These are phyloP conservation scores for Cephonodes hylas DNA, from an alignment of 2,888 invertebrate genomes.

Conservation along the genomic window DNA sequence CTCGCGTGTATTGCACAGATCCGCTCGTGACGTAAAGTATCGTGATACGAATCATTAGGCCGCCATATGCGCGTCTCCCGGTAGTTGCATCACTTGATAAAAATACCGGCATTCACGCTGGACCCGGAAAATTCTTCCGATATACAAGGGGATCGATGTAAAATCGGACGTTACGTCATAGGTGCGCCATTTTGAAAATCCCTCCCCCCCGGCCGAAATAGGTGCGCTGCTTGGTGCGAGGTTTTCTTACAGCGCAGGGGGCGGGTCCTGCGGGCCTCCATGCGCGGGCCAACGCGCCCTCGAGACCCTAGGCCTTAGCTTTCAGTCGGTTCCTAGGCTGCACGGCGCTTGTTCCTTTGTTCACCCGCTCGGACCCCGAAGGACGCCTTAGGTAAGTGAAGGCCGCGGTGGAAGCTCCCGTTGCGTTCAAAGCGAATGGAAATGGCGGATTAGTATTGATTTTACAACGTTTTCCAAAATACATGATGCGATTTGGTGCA, in stretches of 20 bases:
- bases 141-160: constrained; percentile 3
- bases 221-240: constrained; percentile 1
- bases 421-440: not conserved
- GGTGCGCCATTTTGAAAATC: constrained; percentile 68
- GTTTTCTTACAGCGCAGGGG: constrained; percentile 10
- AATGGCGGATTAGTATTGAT: not conserved
- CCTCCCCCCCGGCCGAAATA: constrained; percentile 12
- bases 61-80: not conserved
- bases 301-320: constrained; percentile 2
- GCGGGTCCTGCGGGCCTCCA: not conserved
- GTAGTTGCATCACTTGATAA: not conserved
- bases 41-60: not conserved
- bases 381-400: not conserved
- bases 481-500: not conserved
- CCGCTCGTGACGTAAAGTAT: not conserved
- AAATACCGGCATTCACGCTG: not conserved
- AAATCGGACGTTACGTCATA: constrained; percentile 26
- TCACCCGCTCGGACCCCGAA: not conserved
- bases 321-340: not conserved
- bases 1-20: not conserved
- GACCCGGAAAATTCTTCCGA: not conserved
- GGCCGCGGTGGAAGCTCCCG: not conserved
- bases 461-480: not conserved
- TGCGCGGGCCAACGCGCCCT: not conserved
- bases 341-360: not conserved